Evolutionary conservation across 2,888 invertebrate genomes (phyloP).

Genomic region (Onchidella celtica): DNA sequence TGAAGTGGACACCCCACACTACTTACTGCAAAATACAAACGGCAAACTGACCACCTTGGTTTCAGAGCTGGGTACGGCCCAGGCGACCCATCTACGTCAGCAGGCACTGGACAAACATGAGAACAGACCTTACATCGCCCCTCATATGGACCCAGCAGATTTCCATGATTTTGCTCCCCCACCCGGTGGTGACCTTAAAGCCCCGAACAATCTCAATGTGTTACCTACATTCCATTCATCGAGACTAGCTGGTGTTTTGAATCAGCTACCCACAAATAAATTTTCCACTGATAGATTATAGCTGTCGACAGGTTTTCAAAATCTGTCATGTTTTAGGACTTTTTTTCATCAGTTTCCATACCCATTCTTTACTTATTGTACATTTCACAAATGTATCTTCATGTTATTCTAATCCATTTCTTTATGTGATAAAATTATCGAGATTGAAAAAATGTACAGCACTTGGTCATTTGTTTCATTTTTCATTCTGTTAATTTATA

Average conservation of each 20-base stretch:
- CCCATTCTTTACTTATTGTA: too few relatives aligned
- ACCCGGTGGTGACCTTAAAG: conserved; percentile 42
- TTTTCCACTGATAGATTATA: conserved; percentile 61
- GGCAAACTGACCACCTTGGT: conserved; percentile 56
- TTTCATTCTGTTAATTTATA: too few relatives aligned
- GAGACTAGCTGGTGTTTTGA: conserved; percentile 61
- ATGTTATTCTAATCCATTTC: too few relatives aligned
- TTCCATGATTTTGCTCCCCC: conserved; percentile 51
- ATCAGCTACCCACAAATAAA: conserved; percentile 63
- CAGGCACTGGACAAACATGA: conserved; percentile 61
- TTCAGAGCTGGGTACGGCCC: conserved; percentile 57
- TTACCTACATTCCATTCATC: conserved; percentile 64
- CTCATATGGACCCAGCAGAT: conserved; percentile 58
- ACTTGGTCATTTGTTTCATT: too few relatives aligned
- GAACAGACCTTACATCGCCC: conserved; percentile 62
- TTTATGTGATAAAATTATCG: too few relatives aligned
- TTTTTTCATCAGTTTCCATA: neutral
- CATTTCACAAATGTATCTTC: too few relatives aligned
- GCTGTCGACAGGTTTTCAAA: neutral
- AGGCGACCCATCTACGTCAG: conserved; percentile 53
- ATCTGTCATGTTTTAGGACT: too few relatives aligned
- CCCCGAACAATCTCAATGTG: conserved; percentile 56
- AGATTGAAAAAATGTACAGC: too few relatives aligned
- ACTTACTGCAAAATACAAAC: conserved; percentile 76
- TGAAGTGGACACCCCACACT: conserved; percentile 89